Evolutionary conservation across 2,888 invertebrate genomes (phyloP).

Genomic region (Stenurella melanura): DNA sequence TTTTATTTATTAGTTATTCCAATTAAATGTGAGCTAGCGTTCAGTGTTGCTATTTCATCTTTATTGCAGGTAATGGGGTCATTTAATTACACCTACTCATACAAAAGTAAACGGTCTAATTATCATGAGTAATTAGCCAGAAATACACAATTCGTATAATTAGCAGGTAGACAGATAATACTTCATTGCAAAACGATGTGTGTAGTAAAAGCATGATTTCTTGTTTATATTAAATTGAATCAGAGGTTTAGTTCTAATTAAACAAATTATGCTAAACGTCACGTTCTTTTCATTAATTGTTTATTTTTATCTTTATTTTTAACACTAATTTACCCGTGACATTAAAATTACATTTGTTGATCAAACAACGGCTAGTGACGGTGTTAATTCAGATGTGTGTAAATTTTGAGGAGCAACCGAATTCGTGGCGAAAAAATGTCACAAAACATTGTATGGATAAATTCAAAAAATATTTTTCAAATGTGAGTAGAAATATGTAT

Average conservation of each 20-base stretch:
- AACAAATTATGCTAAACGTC: constrained; percentile 25
- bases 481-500: background rate
- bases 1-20: no score
- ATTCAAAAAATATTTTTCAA: background rate
- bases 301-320: constrained; percentile 37
- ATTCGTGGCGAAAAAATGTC: background rate
- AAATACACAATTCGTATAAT: background rate
- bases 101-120: background rate
- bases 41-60: background rate
- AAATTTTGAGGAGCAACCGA: background rate
- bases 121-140: background rate
- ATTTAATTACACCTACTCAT: background rate
- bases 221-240: constrained; percentile 27
- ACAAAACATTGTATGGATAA: background rate
- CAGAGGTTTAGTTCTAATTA: constrained; percentile 19
- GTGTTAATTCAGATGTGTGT: background rate
- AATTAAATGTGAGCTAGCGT: no score
- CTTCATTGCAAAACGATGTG: background rate
- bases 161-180: background rate
- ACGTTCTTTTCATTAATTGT: constrained; percentile 26
- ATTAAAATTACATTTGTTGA: constrained; percentile 22
- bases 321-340: constrained; percentile 23
- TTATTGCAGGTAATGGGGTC: background rate
- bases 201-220: background rate
- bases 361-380: background rate